Percentiles rank a stretch among this genome's conserved stretches.
Evolutionary conservation across 2,888 invertebrate genomes (phyloP).

Genomic region (Synanthedon myopaeformis): DNA sequence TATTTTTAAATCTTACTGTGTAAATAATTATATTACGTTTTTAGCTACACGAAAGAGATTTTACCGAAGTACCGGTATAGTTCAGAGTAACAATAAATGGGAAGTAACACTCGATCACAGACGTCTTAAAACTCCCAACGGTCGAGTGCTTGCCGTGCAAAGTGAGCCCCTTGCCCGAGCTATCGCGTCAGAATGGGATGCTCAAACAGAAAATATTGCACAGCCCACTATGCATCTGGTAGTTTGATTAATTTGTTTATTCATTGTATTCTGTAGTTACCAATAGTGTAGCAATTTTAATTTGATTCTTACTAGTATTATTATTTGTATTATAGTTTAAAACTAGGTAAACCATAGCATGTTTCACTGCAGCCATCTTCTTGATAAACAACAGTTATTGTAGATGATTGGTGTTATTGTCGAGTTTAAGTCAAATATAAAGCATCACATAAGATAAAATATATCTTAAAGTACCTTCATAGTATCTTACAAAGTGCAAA

Average conservation of each 20-base stretch:
- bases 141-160: conserved; percentile 79
- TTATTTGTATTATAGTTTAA: too few species aligned
- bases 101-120: conserved; percentile 91
- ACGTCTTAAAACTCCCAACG: conserved; percentile 91
- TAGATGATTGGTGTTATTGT: background rate
- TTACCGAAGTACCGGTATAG: conserved; percentile 78
- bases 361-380: background rate
- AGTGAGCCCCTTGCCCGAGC: conserved; percentile 92
- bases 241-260: conserved; percentile 17
- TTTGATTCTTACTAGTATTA: too few species aligned
- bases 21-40: conserved; percentile 11
- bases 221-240: conserved; percentile 91
- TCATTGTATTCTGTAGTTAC: too few species aligned
- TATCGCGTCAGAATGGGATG: conserved; percentile 94
- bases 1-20: background rate
- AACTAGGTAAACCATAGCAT: too few species aligned
- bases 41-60: conserved; percentile 75
- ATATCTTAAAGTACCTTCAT: too few species aligned
- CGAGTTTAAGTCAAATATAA: background rate
- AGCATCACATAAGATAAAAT: too few species aligned
- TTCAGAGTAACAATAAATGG: conserved; percentile 77
- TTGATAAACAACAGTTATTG: background rate
- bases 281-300: too few species aligned
- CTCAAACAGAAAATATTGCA: conserved; percentile 82
- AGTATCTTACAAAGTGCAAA: too few species aligned